Evolutionary conservation across 2,888 invertebrate species (phyloP).

Genomic region (Zaprionus obscuricornis): DNA sequence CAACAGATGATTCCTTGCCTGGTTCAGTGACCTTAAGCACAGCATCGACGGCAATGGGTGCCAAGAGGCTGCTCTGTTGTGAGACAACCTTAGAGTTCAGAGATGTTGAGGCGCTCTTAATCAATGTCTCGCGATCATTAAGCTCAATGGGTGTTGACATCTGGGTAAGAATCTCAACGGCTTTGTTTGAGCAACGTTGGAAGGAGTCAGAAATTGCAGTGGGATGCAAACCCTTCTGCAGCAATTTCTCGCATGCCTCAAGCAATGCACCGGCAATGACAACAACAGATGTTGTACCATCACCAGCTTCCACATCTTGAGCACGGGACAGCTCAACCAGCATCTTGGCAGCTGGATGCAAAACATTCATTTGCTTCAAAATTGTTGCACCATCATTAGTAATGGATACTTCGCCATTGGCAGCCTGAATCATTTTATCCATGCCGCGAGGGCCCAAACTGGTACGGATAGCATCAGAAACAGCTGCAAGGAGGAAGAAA

Average conservation of each 20-base stretch:
- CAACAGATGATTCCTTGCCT: conserved; percentile 90
- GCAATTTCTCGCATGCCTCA: conserved; percentile 95
- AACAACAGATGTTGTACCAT: conserved; percentile 99
- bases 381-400: conserved; percentile 99
- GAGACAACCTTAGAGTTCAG: conserved; percentile 99
- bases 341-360: conserved; percentile 99
- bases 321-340: conserved; percentile 98
- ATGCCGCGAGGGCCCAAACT: conserved; percentile 99
- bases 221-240: conserved; percentile 98
- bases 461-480: conserved; percentile 99
- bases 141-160: conserved; percentile 95
- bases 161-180: conserved; percentile 87
- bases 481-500: conserved; percentile 87
- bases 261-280: conserved; percentile 98
- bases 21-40: conserved; percentile 89
- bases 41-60: conserved; percentile 98
- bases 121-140: conserved; percentile 92
- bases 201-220: conserved; percentile 98
- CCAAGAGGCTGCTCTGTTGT: conserved; percentile 97
- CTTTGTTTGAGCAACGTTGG: conserved; percentile 86
- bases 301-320: conserved; percentile 99
- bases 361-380: conserved; percentile 98
- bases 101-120: conserved; percentile 98
- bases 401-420: conserved; percentile 99
- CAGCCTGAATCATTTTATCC: conserved; percentile 99